Evolutionary conservation across 1,140 invertebrate species (phyloP), one percentile per base, ranked within the genome.

Genomic region (Eriosoma lanigerum): DNA sequence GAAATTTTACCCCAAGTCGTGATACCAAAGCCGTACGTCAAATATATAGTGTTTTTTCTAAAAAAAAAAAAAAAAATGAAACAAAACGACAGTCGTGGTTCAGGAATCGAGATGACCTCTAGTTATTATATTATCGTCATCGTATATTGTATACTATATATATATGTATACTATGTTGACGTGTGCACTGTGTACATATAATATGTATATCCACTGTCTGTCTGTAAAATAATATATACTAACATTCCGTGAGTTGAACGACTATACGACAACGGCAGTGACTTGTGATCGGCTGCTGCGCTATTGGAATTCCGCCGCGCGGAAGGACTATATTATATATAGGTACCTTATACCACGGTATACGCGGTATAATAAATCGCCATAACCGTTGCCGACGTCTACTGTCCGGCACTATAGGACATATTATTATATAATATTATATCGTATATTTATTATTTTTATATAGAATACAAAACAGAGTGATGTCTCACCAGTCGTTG

Each of bases 181-280:
- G 58, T 6, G 4, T 24, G 54, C 32, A 38, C 32, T 24, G 54
- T 58, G 54, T 21, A 10, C 10, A 21, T 13, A 24, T 58, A 58
- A 24, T 58, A 58, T 58, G 15, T 24, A 6, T 58, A 24, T 29
- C 24, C 58, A 29, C 58, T 29, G 58, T 60, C 58, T 29, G 58
- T 60, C 58, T 60, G 58, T 60, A 8, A 38, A 38, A 38, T 38
- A 38, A 38, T 38, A 38, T 38, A 26, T 60, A 60, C 58, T 26
- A 26, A 60, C 58, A 60, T 60, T 60, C 58, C 58, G 58, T 15
- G 58, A 60, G 58, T 60, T 60, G 58, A 60, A 60, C 58, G 58
- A 60, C 58, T 26, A 60, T 6, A 26, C 24, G 32, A 24, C 13
- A 29, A 29, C 17, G 26, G 17, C 29, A 13, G 17, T 21, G 58